Evolutionary conservation across 2,888 invertebrate species (phyloP).

Genomic region (Stenichneumon culpator): DNA sequence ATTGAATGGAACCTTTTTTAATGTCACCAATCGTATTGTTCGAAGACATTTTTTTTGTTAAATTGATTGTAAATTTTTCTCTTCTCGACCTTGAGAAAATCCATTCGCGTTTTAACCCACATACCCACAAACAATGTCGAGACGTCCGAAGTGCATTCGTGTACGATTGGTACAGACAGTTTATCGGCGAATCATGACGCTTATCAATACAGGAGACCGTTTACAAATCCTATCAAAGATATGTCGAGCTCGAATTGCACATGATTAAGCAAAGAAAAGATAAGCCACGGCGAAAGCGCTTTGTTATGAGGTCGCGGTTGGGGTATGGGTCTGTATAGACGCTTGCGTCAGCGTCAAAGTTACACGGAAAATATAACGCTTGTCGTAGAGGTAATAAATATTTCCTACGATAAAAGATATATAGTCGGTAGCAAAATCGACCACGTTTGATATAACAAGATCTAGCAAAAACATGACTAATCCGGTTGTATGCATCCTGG

Average conservation of each 20-base stretch:
- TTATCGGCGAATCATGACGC: conserved; percentile 16
- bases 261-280: conserved; percentile 18
- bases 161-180: background rate
- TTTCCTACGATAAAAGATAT: background rate
- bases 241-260: background rate
- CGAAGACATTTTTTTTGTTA: background rate
- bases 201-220: conserved; percentile 27
- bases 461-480: conserved; percentile 19
- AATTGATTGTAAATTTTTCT: background rate
- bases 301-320: background rate
- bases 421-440: background rate
- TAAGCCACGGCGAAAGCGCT: conserved; percentile 30
- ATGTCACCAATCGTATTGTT: background rate
- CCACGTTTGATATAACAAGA: conserved; percentile 6
- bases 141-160: background rate
- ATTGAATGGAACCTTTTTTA: background rate
- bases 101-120: background rate
- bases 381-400: background rate
- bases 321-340: background rate
- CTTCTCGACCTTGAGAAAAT: background rate
- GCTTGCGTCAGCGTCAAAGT: conserved; percentile 5
- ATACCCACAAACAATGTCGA: too few species aligned
- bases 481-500: conserved; percentile 2
- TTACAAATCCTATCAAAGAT: conserved; percentile 2
- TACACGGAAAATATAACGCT: background rate